A percentile compares a stretch with the other conserved stretches of the same genome.
Conservation (phyloP, 1,140 invertebrate species). For the Pectinophora gossypiella region DNA sequence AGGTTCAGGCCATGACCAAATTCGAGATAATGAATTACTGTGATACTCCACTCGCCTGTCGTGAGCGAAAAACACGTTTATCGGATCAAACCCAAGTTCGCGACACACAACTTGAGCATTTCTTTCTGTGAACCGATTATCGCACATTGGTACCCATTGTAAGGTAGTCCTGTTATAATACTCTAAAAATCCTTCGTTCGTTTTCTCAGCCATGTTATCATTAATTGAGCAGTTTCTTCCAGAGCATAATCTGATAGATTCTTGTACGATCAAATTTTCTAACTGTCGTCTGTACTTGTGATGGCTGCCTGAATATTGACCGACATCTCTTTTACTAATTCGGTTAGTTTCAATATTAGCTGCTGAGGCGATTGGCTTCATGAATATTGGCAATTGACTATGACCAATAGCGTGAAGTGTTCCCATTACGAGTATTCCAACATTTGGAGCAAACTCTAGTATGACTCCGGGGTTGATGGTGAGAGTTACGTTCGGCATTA, state of each 20-base stretch:
- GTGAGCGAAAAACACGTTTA: slow-evolving; percentile 91
- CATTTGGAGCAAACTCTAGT: slow-evolving; percentile 96
- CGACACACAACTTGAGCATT: slow-evolving; percentile 97
- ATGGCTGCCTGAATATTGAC: slow-evolving; percentile 41
- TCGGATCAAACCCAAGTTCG: slow-evolving; percentile 92
- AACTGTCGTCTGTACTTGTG: slow-evolving; percentile 66
- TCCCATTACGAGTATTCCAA: slow-evolving; percentile 97
- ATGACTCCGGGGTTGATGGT: slow-evolving; percentile 93
- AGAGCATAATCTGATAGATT: slow-evolving; percentile 85
- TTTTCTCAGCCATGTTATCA: slow-evolving; percentile 66
- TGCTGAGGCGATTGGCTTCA: slow-evolving; percentile 80
- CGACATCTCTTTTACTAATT: slow-evolving; percentile 54
- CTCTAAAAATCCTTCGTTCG: slow-evolving; percentile 91
- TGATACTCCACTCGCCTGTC: slow-evolving; percentile 90
- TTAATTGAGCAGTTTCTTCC: slow-evolving; percentile 80
- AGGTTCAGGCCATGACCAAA: slow-evolving; percentile 97
- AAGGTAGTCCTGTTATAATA: slow-evolving; percentile 96
- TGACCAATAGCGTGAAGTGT: slow-evolving; percentile 90
- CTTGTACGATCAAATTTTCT: slow-evolving; percentile 70
- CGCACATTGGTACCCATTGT: slow-evolving; percentile 98
- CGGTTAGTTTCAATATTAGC: slow-evolving; percentile 60
- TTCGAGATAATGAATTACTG: slow-evolving; percentile 86
- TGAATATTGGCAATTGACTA: slow-evolving; percentile 86
- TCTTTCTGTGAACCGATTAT: slow-evolving; percentile 93
- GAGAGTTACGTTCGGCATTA: slow-evolving; percentile 94